These are phyloP conservation scores for Tupaia chinensis DNA, from an alignment of 2,113 vertebrate genomes.

Conservation along the genomic window DNA sequence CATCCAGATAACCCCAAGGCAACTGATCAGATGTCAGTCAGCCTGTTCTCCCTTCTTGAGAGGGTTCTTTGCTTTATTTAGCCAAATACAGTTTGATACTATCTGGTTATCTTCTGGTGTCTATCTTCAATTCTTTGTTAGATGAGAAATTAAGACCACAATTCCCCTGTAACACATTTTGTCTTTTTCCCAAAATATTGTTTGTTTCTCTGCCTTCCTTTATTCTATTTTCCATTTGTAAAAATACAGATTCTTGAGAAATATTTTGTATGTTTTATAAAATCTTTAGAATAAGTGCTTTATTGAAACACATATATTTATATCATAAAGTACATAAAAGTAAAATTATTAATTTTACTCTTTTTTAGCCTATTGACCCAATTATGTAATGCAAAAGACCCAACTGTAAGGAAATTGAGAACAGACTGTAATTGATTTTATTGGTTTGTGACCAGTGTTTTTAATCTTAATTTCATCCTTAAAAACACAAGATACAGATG, in stretches of 20 bases:
- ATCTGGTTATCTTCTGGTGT: too few species aligned
- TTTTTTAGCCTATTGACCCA: constrained; percentile 10
- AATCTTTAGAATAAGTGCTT: constrained; percentile 10
- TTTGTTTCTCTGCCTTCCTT: not conserved
- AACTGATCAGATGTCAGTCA: too few species aligned
- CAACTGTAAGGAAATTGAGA: constrained; percentile 1
- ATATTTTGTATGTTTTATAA: not conserved
- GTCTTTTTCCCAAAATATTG: not conserved
- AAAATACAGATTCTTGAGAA: constrained; percentile 21
- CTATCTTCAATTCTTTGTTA: too few species aligned
- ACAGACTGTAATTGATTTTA: constrained; percentile 38
- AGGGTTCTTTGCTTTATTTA: too few species aligned
- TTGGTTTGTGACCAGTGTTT: constrained; percentile 50
- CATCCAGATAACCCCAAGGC: too few species aligned
- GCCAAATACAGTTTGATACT: too few species aligned
- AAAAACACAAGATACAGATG: constrained; percentile 1
- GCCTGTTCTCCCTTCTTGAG: too few species aligned
- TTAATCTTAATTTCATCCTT: constrained; percentile 13
- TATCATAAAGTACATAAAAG: constrained; percentile 27
- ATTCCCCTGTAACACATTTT: not conserved
- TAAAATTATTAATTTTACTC: not conserved
- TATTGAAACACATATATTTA: not conserved
- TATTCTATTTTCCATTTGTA: not conserved
- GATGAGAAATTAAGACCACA: too few species aligned
- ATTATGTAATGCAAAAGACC: not conserved